Evolutionary conservation across 2,797 vertebrate species (phyloP), one percentile per base, ranked within the genome.

Genomic region (Micropoecilia bifurca): DNA sequence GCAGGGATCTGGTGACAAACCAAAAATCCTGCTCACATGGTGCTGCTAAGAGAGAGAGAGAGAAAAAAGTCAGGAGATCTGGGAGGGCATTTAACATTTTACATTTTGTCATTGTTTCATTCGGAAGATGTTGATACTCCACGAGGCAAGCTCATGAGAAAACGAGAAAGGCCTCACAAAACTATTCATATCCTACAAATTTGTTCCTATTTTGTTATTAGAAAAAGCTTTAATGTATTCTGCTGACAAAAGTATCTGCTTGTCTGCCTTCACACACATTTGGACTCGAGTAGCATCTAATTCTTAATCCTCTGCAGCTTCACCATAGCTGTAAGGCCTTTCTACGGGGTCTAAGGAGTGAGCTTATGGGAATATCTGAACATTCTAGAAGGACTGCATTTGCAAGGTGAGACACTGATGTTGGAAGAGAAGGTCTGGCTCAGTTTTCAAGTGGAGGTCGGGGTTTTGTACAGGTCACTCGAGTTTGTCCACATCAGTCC

Each of bases 1-100:
- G 33, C 45, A 12, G 30, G 46, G n/a, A 75, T 61, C n/a, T 61
- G 55, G 55, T 69, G 63, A 77, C 63, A 69, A 69, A 69, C 75
- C 36, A 69, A 77, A 53, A 43, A 41, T 41, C 25, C 16, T 68
- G 46, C 22, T 48, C 61, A 48, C 41, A 71, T 71, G 68, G 41
- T 46, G 25, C 43, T 46, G 68, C 68, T 71, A 45, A 28, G 68
- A 43, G 45, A 43, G 48, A 50, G 43, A 47, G 41, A 43, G 41
- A 43, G 48, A 61, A 39, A 61, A 68, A 25, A 41, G 20, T 71
- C 41, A 71, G 68, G 6, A 71, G 68, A 71, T 46, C 25, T 28
- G 6, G 43, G 43, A 71, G 25, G 25, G 28, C 22, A 43, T 69
- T 41, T 12, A 36, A 36, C 72, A 41, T 53, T 53, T 50, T 6